A percentile compares a stretch with the other conserved stretches of the same genome.
Conservation (phyloP, 2,113 vertebrate genomes). For the Scalopus aquaticus region DNA sequence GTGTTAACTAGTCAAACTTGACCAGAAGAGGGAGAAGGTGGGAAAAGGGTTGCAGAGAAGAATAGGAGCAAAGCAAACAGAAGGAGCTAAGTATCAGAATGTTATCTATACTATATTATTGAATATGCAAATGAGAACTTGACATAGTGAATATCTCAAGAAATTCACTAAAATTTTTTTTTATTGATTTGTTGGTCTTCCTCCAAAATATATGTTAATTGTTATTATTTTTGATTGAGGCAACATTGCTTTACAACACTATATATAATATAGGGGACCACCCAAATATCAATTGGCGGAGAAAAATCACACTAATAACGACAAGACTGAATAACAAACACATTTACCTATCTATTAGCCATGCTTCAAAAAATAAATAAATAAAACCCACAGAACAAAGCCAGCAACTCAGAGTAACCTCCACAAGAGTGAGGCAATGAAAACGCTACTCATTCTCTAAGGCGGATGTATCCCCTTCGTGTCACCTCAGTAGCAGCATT, state of each 20-base stretch:
- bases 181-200: no score
- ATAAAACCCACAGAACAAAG: neutral
- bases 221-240: no score
- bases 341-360: neutral
- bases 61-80: neutral
- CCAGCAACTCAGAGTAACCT: neutral
- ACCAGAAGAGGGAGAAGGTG: neutral
- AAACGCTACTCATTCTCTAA: neutral
- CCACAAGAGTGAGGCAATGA: neutral
- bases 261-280: no score
- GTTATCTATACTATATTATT: neutral
- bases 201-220: no score
- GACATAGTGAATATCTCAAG: no score
- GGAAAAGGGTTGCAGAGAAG: neutral
- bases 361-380: neutral
- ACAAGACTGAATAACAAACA: neutral
- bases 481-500: neutral
- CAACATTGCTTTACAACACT: no score
- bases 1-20: neutral
- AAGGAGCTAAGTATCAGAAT: neutral
- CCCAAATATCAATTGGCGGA: no score
- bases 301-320: neutral
- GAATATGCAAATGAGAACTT: slow-evolving; percentile 11
- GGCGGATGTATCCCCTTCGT: neutral
- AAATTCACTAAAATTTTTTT: neutral